phyloP scores from a whole-genome alignment of 2,113 vertebrate genomes.

The Pseudorectes ferrugineus region DNA sequence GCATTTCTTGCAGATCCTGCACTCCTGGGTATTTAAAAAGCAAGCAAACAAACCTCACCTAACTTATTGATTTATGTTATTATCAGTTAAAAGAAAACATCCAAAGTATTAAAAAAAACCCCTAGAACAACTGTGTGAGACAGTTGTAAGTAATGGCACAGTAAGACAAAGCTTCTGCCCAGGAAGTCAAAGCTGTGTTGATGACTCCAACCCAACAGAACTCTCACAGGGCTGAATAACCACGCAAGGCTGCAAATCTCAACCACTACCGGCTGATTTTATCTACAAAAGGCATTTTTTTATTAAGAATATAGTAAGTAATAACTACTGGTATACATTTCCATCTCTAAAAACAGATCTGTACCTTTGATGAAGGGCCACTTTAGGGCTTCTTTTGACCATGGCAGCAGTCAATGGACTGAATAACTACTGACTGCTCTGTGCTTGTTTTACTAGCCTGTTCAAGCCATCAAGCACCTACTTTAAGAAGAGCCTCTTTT shows the following conservation, averaged over 20 bases:
- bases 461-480: rapidly evolving
- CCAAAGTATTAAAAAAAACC: not conserved
- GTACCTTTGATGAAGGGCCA: not conserved
- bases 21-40: not conserved
- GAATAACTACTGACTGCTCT: not conserved
- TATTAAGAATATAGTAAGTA: not conserved
- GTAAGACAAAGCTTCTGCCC: not conserved
- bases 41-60: not conserved
- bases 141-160: not conserved
- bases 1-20: not conserved
- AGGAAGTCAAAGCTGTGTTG: not conserved
- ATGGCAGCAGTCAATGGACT: rapidly evolving
- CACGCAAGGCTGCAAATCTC: not conserved
- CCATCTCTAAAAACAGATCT: not conserved
- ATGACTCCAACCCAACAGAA: not conserved
- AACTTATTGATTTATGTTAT: not conserved
- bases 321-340: not conserved
- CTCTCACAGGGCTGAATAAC: not conserved
- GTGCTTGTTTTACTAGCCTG: not conserved
- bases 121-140: not conserved
- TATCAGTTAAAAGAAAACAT: not conserved
- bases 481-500: not conserved
- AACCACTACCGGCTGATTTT: not conserved
- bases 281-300: not conserved
- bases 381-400: not conserved